Evolutionary conservation across 2,888 invertebrate genomes (phyloP), one percentile per base, ranked within the genome.

Genomic region (Dascillus cervinus): DNA sequence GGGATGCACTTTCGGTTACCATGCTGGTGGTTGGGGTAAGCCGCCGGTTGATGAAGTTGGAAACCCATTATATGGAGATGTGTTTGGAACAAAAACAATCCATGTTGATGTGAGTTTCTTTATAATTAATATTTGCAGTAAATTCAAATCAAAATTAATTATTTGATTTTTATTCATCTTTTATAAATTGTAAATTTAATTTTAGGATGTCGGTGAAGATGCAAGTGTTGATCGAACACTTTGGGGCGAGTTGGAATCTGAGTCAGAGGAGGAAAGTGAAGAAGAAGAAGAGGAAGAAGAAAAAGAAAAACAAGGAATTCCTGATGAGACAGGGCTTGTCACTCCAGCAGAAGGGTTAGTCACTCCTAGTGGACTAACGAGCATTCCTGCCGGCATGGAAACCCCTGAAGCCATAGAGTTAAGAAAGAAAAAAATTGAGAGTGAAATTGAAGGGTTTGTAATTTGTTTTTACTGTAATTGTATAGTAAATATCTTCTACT

Each of bases 11-110:
- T 98, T 98, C 64, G 98, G 98, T 10, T 98, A 98, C 65, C 97
- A 98, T 68, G 96, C 97, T 1, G 98, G 95, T 20, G 97, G 97
- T 13, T 98, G 97, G 97, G 97, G 98, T 37, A 98, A 98, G 63
- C 98, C 98, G 6, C 98, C 98, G 0, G 98, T 98, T 0, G 98
- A 98, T 66, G 97, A 97, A 66, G 84, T 82, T 40, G 98, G 98
- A 19, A 87, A 94, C 61, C 98, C 98, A 1, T 69, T 98, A 1
- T 99, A 99, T 60, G 98, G 98, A 2, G 98, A 98, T 65, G 98
- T 98, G 2, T 99, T 98, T 59, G 97, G 97, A 3, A 83, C 89
- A 8, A 79, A 79, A 39, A 71, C 75, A 23, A 73, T 72, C 14
- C 81, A 82, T 2, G 73, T 78, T 20, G 86, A 86, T 61, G 82